A percentile compares a stretch with the other conserved stretches of the same genome.
Conservation (phyloP, 23 tunicate species). For the Corella eumyota region DNA sequence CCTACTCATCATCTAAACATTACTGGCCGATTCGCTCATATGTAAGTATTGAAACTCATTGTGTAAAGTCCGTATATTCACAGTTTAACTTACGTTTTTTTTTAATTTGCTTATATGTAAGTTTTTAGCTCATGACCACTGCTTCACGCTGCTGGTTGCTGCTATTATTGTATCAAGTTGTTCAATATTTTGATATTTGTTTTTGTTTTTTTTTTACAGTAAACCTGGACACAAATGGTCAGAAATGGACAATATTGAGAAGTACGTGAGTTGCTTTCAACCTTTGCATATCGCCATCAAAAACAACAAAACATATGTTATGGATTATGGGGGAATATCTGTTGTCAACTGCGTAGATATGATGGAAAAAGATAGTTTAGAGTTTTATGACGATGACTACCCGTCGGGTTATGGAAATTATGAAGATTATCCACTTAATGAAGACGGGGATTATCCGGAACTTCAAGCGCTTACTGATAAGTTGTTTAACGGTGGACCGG, state of each 20-base stretch:
- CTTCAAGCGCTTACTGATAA: too few relatives aligned
- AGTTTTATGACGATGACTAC: background rate
- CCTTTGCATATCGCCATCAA: constrained; percentile 18
- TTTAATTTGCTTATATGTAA: too few relatives aligned
- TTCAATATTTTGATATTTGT: too few relatives aligned
- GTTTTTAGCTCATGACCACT: too few relatives aligned
- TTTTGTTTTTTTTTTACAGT: too few relatives aligned
- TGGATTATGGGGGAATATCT: constrained; percentile 23
- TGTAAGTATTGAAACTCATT: too few relatives aligned
- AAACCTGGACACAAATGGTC: background rate
- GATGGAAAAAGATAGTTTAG: constrained; percentile 7
- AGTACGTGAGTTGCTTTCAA: constrained; percentile 10
- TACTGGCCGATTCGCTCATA: background rate
- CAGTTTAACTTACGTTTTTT: too few relatives aligned
- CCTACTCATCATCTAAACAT: constrained; percentile 4
- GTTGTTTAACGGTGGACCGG: too few relatives aligned
- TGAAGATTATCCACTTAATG: background rate
- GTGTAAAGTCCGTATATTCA: too few relatives aligned
- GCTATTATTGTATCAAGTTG: too few relatives aligned
- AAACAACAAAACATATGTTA: constrained; percentile 18
- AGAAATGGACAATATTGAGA: background rate
- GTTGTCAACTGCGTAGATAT: constrained; percentile 15
- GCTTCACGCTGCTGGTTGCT: too few relatives aligned
- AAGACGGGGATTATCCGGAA: background rate
- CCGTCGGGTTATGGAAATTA: background rate